Evolutionary conservation across 2,888 invertebrate species (phyloP), one percentile per base, ranked within the genome.

Genomic region (Drosophila prostipennis): DNA sequence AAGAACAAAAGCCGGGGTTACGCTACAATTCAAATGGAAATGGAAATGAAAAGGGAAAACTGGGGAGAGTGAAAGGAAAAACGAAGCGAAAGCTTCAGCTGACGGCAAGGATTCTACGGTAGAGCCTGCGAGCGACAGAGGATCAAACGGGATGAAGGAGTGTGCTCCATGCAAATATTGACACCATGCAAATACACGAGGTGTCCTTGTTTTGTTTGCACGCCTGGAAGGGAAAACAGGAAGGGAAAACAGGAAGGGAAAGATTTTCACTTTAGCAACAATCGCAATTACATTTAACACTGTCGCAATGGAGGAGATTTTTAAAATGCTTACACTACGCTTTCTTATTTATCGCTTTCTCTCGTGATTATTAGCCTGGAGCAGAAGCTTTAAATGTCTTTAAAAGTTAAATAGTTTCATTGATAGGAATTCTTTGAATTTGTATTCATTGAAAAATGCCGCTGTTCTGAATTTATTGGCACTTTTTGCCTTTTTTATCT

Each of bases 141-240:
- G 46, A 68, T 68, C 55, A 76, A 76, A 70, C 51, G 23, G 53
- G 42, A 59, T 34, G 46, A 55, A 54, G 45, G 19, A 59, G 69
- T 79, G 49, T 69, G 55, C 52, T 65, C 34, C 67, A 63, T 42
- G 75, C 72, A 79, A 80, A 80, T 77, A 85, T 85, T 80, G 72
- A 72, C 77, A 68, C n/a, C 14, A 29, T 43, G 26, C 57, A 43
- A 56, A 48, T 60, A 60, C 58, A 29, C 29, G 26, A 68, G 69
- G 65, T 67, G 65, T 68, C 37, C 36, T 36, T 64, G 51, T 64
- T 42, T 43, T 48, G 40, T 32, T 46, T 46, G 39, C 46, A 2
- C 10, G 16, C 6, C 13, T 14, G 16, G 32, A 11, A 6, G n/a
- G 19, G 23, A 11, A 16, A 45, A 11, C 46, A n/a, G 16, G 10